These are phyloP conservation scores for Plectrocnemia conspersa DNA, from an alignment of 1,140 invertebrate genomes.

Conservation along the genomic window DNA sequence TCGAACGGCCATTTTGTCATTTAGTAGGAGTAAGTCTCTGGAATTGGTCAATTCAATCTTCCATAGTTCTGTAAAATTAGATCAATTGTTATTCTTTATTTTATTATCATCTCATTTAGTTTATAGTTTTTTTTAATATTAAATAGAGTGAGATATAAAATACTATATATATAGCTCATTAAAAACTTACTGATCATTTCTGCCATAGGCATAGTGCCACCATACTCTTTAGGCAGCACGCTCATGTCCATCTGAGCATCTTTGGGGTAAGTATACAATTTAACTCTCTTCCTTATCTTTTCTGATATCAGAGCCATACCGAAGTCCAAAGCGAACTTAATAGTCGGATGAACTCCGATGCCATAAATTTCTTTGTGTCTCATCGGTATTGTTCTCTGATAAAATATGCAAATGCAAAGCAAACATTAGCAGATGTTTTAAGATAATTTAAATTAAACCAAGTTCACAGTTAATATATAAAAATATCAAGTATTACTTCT, in stretches of 20 bases:
- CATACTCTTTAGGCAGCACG: slow-evolving; percentile 75
- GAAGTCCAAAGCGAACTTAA: slow-evolving; percentile 76
- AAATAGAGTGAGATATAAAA: too few species aligned
- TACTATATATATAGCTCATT: background rate
- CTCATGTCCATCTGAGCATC: slow-evolving; percentile 58
- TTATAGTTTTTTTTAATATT: too few species aligned
- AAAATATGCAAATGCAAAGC: slow-evolving; percentile 29
- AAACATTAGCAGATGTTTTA: background rate
- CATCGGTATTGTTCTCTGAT: slow-evolving; percentile 75
- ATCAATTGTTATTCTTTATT: background rate
- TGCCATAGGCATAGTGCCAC: slow-evolving; percentile 72
- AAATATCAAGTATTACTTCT: slow-evolving; percentile 53
- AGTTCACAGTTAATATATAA: slow-evolving; percentile 8
- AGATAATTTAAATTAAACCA: background rate
- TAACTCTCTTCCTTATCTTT: slow-evolving; percentile 72
- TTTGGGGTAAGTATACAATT: slow-evolving; percentile 61
- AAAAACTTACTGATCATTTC: slow-evolving; percentile 71
- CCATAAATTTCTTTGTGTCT: slow-evolving; percentile 79
- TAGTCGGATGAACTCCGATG: slow-evolving; percentile 68
- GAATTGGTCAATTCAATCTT: slow-evolving; percentile 58
- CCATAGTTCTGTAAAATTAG: slow-evolving; percentile 55
- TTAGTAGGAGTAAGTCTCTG: slow-evolving; percentile 52
- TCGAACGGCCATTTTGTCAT: slow-evolving; percentile 61
- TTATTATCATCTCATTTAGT: background rate
- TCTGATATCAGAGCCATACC: slow-evolving; percentile 75